Evolutionary conservation across 2,797 vertebrate genomes (phyloP).

Genomic region (Enteromius thamalakanensis): DNA sequence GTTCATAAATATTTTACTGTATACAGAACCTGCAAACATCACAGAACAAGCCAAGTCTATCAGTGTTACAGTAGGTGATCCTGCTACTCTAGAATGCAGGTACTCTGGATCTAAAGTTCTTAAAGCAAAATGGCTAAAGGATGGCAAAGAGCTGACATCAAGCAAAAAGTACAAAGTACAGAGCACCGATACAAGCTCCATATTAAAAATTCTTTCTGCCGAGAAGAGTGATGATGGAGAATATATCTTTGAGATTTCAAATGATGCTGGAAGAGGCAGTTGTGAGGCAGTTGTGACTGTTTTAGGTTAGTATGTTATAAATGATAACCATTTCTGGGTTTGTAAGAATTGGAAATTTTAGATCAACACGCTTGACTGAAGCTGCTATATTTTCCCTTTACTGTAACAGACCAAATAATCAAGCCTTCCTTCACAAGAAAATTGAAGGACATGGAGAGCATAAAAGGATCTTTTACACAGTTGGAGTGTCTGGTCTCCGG

Average conservation of each 20-base stretch:
- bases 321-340: background rate
- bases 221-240: conserved; percentile 90
- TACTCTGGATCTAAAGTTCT: conserved; percentile 93
- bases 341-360: background rate
- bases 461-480: conserved; percentile 93
- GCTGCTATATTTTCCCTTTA: conserved; percentile 23
- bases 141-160: conserved; percentile 84
- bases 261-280: conserved; percentile 89
- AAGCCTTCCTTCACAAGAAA: conserved; percentile 96
- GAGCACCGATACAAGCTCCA: conserved; percentile 86
- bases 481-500: conserved; percentile 95
- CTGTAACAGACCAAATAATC: conserved; percentile 91
- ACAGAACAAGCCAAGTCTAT: conserved; percentile 91
- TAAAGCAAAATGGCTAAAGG: conserved; percentile 88
- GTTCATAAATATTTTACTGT: conserved; percentile 61
- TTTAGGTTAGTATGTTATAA: conserved; percentile 84
- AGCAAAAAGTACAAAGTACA: conserved; percentile 91
- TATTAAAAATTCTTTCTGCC: conserved; percentile 88
- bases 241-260: conserved; percentile 91
- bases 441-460: conserved; percentile 91
- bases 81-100: conserved; percentile 91
- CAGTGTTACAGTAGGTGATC: conserved; percentile 95
- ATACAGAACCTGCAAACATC: conserved; percentile 92
- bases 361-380: background rate
- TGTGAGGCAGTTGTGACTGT: conserved; percentile 89